Percentiles rank a stretch among this genome's conserved stretches.
Conservation (phyloP, 2,113 vertebrate genomes). For the Ptilonorhynchus violaceus region DNA sequence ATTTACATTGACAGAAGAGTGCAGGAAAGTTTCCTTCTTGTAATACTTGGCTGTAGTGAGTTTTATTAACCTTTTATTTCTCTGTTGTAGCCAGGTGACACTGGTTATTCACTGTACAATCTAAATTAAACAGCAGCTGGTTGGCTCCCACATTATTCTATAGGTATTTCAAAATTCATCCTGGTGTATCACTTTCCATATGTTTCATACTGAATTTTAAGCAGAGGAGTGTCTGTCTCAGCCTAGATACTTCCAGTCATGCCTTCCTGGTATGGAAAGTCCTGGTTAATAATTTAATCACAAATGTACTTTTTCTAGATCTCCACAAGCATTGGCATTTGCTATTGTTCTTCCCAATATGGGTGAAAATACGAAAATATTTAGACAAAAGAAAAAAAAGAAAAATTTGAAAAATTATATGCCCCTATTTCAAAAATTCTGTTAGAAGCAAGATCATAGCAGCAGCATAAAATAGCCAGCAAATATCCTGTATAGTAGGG, state of each 20-base stretch:
- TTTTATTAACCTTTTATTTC: neutral
- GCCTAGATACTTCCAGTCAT: neutral
- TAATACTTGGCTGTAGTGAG: neutral
- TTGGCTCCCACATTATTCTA: neutral
- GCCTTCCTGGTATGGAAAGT: neutral
- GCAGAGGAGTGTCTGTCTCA: neutral
- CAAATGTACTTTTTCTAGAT: neutral
- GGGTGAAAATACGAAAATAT: neutral
- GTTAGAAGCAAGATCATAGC: neutral
- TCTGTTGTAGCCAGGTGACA: neutral
- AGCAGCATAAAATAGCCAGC: neutral
- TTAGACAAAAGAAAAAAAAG: no score
- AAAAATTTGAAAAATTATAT: neutral
- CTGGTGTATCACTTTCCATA: neutral
- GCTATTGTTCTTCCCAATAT: neutral
- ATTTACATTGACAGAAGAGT: neutral
- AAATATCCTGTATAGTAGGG: neutral
- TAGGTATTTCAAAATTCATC: neutral
- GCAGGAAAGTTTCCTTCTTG: neutral
- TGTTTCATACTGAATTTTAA: constrained; percentile 12
- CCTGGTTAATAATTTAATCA: neutral
- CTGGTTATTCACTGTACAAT: neutral
- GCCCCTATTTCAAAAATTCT: neutral
- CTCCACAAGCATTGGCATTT: neutral
- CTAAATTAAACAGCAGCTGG: neutral